A percentile compares a stretch with the other conserved stretches of the same genome.
Evolutionary conservation across 1,140 invertebrate genomes (phyloP).

Genomic region (Chelonus insularis): DNA sequence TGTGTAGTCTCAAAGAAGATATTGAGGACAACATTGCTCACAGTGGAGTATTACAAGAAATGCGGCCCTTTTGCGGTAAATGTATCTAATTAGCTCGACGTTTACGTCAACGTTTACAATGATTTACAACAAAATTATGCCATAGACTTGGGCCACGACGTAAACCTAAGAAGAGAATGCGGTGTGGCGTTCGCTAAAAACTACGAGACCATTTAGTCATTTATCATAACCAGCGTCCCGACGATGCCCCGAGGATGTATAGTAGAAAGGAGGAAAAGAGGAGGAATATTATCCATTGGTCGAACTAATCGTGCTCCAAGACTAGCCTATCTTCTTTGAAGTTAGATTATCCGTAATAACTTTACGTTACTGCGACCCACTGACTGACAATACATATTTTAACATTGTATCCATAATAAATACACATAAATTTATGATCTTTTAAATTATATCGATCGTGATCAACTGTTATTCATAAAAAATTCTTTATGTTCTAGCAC

Average conservation of each 20-base stretch:
- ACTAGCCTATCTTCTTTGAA: constrained; percentile 1
- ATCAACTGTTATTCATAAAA: background rate
- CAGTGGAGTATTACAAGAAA: constrained; percentile 37
- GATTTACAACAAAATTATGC: constrained; percentile 60
- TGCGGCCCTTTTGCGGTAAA: constrained; percentile 45
- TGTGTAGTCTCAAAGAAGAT: constrained; percentile 32
- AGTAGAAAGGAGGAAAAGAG: constrained; percentile 45
- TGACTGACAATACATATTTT: background rate
- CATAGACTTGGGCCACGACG: constrained; percentile 51
- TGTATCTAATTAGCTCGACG: constrained; percentile 59
- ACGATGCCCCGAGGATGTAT: constrained; percentile 44
- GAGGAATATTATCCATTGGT: constrained; percentile 55
- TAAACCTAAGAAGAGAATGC: constrained; percentile 16
- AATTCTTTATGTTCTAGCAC: background rate
- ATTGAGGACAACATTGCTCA: constrained; percentile 34
- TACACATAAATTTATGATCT: constrained; percentile 15
- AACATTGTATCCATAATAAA: no score
- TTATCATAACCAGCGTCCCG: constrained; percentile 51
- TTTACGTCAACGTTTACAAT: constrained; percentile 59
- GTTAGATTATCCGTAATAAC: constrained; percentile 53
- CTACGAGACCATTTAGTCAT: constrained; percentile 58
- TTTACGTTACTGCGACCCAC: constrained; percentile 36
- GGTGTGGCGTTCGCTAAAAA: constrained; percentile 43
- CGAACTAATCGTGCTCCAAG: constrained; percentile 56
- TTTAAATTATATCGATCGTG: constrained; percentile 28